Conservation (phyloP, 2,113 vertebrate species). For the Dinomys branickii region DNA sequence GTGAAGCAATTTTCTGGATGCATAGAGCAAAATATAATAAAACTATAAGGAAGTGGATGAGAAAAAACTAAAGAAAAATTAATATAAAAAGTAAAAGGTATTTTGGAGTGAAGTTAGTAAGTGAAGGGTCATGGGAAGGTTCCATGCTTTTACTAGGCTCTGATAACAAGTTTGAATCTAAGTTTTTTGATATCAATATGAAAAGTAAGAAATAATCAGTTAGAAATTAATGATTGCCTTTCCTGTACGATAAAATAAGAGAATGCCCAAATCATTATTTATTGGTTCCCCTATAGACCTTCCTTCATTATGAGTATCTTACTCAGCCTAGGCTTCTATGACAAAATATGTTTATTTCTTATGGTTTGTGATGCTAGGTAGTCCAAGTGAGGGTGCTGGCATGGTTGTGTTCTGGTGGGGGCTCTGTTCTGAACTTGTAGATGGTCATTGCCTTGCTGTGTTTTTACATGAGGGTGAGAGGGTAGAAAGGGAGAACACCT, state of each 20-base stretch:
- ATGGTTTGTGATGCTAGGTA: not conserved
- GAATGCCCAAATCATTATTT: not conserved
- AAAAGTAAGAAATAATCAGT: not conserved
- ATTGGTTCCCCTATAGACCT: not conserved
- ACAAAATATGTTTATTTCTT: not conserved
- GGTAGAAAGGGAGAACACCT: no score
- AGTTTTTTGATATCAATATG: not conserved
- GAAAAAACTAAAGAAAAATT: not conserved
- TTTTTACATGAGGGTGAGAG: not conserved
- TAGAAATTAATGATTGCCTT: not conserved
- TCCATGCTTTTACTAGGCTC: not conserved
- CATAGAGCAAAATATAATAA: not conserved
- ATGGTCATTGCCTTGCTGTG: not conserved
- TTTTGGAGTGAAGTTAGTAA: not conserved
- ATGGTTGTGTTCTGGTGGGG: not conserved
- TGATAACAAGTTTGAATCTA: not conserved
- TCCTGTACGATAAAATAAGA: not conserved
- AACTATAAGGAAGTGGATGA: not conserved
- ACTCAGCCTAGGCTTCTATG: not conserved
- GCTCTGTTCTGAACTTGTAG: not conserved
- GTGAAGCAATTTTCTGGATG: not conserved
- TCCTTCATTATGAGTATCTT: not conserved
- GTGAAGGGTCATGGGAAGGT: not conserved
- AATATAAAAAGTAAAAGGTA: not conserved
- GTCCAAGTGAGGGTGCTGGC: not conserved